These are phyloP conservation scores for Pelecanoides urinatrix DNA, from an alignment of 2,113 vertebrate genomes.

Conservation along the genomic window DNA sequence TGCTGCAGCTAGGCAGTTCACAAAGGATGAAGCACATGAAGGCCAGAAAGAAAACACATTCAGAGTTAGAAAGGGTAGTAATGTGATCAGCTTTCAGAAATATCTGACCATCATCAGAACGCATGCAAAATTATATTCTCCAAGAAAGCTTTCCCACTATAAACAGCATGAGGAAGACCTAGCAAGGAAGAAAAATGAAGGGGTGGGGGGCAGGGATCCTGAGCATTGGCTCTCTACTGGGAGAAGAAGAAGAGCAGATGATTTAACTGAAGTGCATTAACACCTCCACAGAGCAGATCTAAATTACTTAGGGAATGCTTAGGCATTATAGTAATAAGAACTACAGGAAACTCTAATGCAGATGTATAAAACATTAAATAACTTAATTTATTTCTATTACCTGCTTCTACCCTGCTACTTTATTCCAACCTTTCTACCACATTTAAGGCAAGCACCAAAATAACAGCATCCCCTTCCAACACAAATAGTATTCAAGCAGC, in stretches of 20 bases:
- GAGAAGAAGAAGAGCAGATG: neutral
- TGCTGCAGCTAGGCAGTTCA: neutral
- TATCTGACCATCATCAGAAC: neutral
- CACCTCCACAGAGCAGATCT: neutral
- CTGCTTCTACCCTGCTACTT: neutral
- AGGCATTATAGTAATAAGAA: neutral
- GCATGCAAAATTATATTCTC: neutral
- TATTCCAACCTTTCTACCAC: neutral
- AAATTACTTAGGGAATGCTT: neutral
- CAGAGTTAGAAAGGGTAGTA: neutral
- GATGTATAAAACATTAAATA: constrained; percentile 19
- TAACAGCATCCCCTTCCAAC: neutral
- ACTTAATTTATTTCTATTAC: constrained; percentile 13
- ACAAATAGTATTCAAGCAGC: neutral
- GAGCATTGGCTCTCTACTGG: neutral
- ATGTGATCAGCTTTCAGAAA: neutral
- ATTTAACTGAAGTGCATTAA: constrained; percentile 15
- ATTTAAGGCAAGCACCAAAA: constrained; percentile 2
- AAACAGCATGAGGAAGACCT: neutral
- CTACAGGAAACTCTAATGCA: neutral
- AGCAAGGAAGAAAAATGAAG: neutral
- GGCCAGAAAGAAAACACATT: neutral
- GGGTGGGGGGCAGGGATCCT: rapidly evolving
- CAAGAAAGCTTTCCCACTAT: neutral
- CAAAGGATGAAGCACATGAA: neutral